These are phyloP conservation scores for Euplagia quadripunctaria DNA, from an alignment of 2,888 invertebrate genomes.

Conservation along the genomic window DNA sequence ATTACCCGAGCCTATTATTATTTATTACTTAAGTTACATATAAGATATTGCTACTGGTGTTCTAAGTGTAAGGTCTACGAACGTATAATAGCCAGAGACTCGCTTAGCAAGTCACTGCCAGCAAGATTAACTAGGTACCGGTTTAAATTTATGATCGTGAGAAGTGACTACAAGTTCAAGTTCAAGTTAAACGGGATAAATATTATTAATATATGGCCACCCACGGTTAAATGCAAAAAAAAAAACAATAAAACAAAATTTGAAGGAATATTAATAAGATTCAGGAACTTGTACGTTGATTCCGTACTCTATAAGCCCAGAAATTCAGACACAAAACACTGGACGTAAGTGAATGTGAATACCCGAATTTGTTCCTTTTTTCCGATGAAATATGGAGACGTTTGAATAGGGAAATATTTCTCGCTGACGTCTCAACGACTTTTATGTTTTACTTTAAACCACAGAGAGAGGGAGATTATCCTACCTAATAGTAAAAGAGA, in stretches of 20 bases:
- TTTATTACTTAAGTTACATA: neutral
- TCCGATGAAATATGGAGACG: neutral
- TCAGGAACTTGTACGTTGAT: neutral
- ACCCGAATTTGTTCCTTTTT: neutral
- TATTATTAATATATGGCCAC: neutral
- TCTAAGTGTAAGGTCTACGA: neutral
- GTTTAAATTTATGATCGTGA: neutral
- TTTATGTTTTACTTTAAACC: too few relatives aligned
- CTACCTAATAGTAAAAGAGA: too few relatives aligned
- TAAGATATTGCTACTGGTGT: neutral
- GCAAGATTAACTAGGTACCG: neutral
- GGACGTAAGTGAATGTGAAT: neutral
- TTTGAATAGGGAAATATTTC: too few relatives aligned
- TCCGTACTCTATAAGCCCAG: neutral
- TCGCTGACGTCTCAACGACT: too few relatives aligned
- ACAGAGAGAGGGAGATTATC: too few relatives aligned
- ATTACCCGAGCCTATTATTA: neutral
- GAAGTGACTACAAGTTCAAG: slow-evolving; percentile 1
- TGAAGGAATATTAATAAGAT: neutral
- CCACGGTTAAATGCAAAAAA: too few relatives aligned
- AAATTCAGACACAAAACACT: neutral
- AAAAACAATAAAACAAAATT: too few relatives aligned
- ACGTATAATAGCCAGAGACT: neutral
- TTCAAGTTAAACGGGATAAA: neutral
- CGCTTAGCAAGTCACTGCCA: neutral